Base-by-base conservation (phyloP, 1,140 invertebrate genomes). In the Sarcophaga bullata region DNA sequence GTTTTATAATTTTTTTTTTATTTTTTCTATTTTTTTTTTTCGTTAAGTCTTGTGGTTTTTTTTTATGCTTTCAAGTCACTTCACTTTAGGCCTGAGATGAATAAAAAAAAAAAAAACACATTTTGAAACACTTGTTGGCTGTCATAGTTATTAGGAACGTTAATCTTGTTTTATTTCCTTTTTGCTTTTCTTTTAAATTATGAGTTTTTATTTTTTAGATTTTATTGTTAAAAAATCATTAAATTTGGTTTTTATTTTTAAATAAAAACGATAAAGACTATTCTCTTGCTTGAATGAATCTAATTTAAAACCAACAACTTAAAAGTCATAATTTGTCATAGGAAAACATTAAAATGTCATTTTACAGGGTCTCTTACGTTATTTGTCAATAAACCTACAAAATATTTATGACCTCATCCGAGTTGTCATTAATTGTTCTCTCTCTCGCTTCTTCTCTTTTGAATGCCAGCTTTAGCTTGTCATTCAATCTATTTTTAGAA, bases 51-150 rank as follows among this genome's bases (percentile, higher is more conserved):
- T 37, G 25, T 37, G 13, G 50, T 52, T 52, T 19, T 68, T n/a
- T 17, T 37, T 62, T n/a, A 19, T 37, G 19, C 19, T 68, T 58
- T 58, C 13, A 58, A 58, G 10, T 68, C 62, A 68, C 19, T 37
- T 37, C 25, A 37, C 62, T 68, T 68, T 68, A 3, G 17, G 9
- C 54, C 15, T 58, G 54, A n/a, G 17, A 19, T 68, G n/a, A 8
- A 19, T 8, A 19, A 7, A 68, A 68, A 15, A 68, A 19, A 9
- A 17, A 6, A 19, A 19, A 68, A 68, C n/a, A 68, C 17, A 58
- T 37, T n/a, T n/a, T 58, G 54, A 68, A 68, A 68, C 62, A 68
- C 62, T 68, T 68, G 62, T 68, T 68, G n/a, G n/a, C 62, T 68
- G 62, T 68, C 62, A 68, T 68, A 25, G 17, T 68, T 19, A 68